Percentiles rank a stretch among this genome's conserved stretches.
Conservation (phyloP, 2,797 vertebrate species). For the Phrynocephalus guinanensis region DNA sequence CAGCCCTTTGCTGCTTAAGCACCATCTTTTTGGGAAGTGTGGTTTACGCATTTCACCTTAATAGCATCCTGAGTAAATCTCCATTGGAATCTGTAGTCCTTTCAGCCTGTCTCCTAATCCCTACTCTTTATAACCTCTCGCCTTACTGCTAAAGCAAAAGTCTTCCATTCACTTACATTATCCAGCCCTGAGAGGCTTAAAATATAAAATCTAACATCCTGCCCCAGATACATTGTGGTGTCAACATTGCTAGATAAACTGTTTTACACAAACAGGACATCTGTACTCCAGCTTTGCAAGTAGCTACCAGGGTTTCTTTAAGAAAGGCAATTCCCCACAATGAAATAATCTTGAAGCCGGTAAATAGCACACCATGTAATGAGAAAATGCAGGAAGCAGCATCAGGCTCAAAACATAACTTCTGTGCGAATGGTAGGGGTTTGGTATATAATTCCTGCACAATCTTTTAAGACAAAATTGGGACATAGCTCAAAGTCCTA, state of each 20-base stretch:
- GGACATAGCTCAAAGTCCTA: neutral
- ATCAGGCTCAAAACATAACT: conserved; percentile 1
- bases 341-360: conserved; percentile 5
- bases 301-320: neutral
- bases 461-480: neutral
- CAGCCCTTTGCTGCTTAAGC: neutral
- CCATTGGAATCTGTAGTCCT: conserved; percentile 3
- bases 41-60: conserved; percentile 4
- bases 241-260: neutral
- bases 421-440: neutral
- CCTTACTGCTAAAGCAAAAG: conserved; percentile 5
- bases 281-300: neutral
- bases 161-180: neutral
- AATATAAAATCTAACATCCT: neutral
- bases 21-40: conserved; percentile 7
- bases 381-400: neutral
- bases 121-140: neutral
- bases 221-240: neutral
- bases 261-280: neutral
- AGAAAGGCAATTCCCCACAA: neutral
- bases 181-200: neutral
- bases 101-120: conserved; percentile 3
- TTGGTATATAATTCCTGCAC: conserved; percentile 1
- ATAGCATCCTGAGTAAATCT: neutral
- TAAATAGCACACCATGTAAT: conserved; percentile 24